These are phyloP conservation scores for Aspidapion aeneum DNA, from an alignment of 2,888 invertebrate species.

Conservation along the genomic window DNA sequence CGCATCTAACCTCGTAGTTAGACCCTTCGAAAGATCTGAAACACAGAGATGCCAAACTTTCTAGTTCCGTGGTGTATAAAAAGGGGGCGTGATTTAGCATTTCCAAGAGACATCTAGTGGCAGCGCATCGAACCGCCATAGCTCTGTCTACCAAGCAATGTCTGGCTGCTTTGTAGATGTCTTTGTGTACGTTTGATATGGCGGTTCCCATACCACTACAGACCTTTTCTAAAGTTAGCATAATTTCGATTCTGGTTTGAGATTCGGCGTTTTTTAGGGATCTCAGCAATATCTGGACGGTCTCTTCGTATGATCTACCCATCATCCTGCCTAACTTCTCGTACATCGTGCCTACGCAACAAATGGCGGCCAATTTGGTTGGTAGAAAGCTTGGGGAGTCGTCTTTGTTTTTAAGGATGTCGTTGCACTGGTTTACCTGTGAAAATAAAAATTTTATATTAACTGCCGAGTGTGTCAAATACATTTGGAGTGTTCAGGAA, in stretches of 20 bases:
- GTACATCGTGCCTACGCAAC: conserved; percentile 95
- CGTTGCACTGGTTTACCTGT: conserved; percentile 89
- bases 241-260: conserved; percentile 93
- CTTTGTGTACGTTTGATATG: conserved; percentile 79
- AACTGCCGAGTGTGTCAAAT: too few relatives aligned
- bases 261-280: conserved; percentile 93
- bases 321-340: conserved; percentile 98
- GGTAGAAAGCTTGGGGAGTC: conserved; percentile 95
- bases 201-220: conserved; percentile 95
- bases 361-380: conserved; percentile 94
- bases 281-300: conserved; percentile 86
- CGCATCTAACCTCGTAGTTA: conserved; percentile 88
- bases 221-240: conserved; percentile 93
- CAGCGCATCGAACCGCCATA: conserved; percentile 89
- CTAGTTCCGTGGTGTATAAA: conserved; percentile 84
- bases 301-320: conserved; percentile 98
- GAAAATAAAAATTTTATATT: too few relatives aligned
- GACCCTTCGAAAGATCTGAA: conserved; percentile 89
- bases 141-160: conserved; percentile 88
- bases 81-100: conserved; percentile 85
- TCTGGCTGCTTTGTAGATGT: conserved; percentile 88
- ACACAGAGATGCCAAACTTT: conserved; percentile 87
- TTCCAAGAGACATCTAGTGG: conserved; percentile 85
- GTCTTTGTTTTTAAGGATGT: conserved; percentile 94
- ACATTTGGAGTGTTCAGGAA: too few relatives aligned